phyloP scores from a whole-genome alignment of 2,888 invertebrate genomes.

The Cosmia trapezina region DNA sequence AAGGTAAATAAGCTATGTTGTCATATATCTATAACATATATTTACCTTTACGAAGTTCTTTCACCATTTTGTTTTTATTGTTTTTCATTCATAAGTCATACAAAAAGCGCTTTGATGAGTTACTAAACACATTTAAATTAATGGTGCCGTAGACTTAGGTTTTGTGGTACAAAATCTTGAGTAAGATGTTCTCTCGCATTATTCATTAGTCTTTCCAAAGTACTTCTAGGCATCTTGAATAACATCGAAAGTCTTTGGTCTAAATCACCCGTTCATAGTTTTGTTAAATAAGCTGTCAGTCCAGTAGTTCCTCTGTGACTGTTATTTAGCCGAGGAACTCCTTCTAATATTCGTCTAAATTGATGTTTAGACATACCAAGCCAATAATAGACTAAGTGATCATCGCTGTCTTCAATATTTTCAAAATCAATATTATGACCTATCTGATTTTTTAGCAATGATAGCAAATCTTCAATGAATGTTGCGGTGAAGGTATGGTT shows the following conservation, averaged over 20 bases:
- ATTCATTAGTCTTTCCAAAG: not conserved
- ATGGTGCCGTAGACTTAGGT: not conserved
- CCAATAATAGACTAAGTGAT: conserved; percentile 10
- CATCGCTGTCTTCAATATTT: conserved; percentile 25
- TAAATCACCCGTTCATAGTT: conserved; percentile 28
- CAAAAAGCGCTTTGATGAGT: no score
- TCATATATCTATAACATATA: no score
- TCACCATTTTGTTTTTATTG: no score
- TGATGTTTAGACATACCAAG: conserved; percentile 21
- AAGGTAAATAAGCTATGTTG: no score
- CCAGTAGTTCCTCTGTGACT: conserved; percentile 5
- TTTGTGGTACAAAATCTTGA: conserved; percentile 5
- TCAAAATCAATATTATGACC: conserved; percentile 33
- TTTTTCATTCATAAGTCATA: not conserved
- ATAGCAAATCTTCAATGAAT: no score
- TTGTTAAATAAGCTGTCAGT: conserved; percentile 26
- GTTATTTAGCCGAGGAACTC: conserved; percentile 4
- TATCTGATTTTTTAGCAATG: not conserved
- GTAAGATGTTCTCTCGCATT: conserved; percentile 1
- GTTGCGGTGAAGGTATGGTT: conserved; percentile 22
- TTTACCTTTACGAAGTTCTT: no score
- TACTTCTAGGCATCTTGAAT: conserved; percentile 12
- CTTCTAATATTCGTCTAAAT: conserved; percentile 16
- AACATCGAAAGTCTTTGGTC: conserved; percentile 22
- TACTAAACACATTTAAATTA: no score